Base-by-base conservation (phyloP, 2,888 invertebrate genomes). In the Chrysina gloriosa region DNA sequence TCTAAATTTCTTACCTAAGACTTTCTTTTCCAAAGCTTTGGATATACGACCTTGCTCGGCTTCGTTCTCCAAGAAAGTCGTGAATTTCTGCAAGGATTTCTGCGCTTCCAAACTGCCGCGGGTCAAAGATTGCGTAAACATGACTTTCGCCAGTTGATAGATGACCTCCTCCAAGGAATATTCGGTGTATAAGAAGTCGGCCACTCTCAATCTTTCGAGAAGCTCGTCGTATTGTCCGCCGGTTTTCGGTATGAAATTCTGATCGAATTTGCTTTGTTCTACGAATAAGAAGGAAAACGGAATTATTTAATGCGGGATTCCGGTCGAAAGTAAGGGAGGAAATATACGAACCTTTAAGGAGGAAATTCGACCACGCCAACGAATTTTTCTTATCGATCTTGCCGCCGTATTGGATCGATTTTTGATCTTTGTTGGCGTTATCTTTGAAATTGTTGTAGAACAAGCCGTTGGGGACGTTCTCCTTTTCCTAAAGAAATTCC, bases 81-180 rank as follows among this genome's bases (percentile, higher is more conserved):
- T 91, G 82, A 93, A 89, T 73, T 91, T 89, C 77, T 91, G 89
- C 54, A 92, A 85, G 54, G 92, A 90, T 65, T 89, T 87, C 77
- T 92, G 91, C 0, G 92, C 91, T 74, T 90, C 89, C 6, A 86
- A 84, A 50, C 90, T 90, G 45, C 91, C 92, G 73, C 88, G 87
- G 1, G 89, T 86, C 71, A 92, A 82, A 1, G 92, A 91, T 78
- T 92, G 92, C 0, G 90, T 88, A 82, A 93, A 93, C 90, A 93
- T 91, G 78, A 92, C 91, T 86, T 92, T 92, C 19, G 92, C 92
- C 56, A 93, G 84, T 76, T 92, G 92, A 79, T 93, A 93, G 71
- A 93, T 91, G 16, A 93, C 90, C 81, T 92, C 92, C 81, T 92
- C 92, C 65, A 93, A 84, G 0, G 90, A 89, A 78, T 91, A 92